Base-by-base conservation (phyloP, 2,888 invertebrate genomes). In the Apodemia duryi region DNA sequence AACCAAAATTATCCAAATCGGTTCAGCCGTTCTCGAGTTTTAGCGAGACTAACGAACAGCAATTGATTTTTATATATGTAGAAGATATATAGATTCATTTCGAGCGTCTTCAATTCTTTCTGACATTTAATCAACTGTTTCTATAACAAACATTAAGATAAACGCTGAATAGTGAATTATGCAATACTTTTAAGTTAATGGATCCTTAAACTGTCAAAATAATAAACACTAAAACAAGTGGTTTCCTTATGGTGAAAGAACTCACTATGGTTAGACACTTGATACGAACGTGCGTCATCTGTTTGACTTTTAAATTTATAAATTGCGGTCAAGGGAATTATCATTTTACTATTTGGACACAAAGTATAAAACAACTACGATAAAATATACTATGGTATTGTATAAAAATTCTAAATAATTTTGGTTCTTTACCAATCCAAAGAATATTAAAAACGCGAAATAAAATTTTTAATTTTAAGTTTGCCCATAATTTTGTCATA, bases 301-400 rank as follows among this genome's bases (percentile, higher is more conserved):
- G 73, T 77, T 76, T 76, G 75, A 76, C 76, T 79, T 80, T 81
- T 78, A 77, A 77, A 79, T 77, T 74, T 74, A 74, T 67, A 71
- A 77, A 86, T 84, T 68, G 77, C 82, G 85, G 86, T 80, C 86
- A 88, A 85, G 86, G 83, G 79, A 73, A 75, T 76, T 70, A 74
- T 72, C 71, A 74, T 79, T 74, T 73, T 73, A 43, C 57, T 60
- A 64, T 64, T 57, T 51, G 51, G 61, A 65, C 60, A 51, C 52
- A 51, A 52, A 54, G 57, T 66, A 43, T 62, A 62, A 65, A 66
- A 63, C 41, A 35, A 38, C 38, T 38, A 11, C 38, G 6, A 10
- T 62, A 52, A 38, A 38, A 35, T 35, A 21, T 51, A 63, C 32
- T n/a, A 13, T 43, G 32, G 13, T 6, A 28, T 41, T 43, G 6